Conservation (phyloP, 2,113 vertebrate species). For the Thermophis baileyi region DNA sequence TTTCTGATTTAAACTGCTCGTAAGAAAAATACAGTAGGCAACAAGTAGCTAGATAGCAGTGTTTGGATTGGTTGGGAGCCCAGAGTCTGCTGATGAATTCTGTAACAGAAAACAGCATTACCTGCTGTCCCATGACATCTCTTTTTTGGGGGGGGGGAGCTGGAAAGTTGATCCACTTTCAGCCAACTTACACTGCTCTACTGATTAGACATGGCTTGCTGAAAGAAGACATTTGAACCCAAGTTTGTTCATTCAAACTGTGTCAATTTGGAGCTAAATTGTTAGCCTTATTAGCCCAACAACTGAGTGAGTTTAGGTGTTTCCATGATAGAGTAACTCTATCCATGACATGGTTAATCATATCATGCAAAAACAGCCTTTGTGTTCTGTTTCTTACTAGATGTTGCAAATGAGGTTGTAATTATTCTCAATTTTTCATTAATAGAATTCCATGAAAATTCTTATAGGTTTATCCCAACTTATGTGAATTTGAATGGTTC, state of each 20-base stretch:
- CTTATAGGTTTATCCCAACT: not conserved
- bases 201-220: not conserved
- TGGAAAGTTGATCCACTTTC: not conserved
- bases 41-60: not conserved
- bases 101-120: not conserved
- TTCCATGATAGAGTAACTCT: not conserved
- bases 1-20: not conserved
- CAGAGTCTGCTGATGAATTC: not conserved
- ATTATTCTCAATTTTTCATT: conserved; percentile 10
- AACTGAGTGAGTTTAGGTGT: not conserved
- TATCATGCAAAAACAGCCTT: not conserved
- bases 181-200: not conserved
- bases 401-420: not conserved
- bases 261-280: not conserved
- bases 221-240: not conserved
- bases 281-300: not conserved
- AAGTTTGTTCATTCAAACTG: not conserved
- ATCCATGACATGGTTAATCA: not conserved
- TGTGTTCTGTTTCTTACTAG: not conserved
- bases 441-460: not conserved
- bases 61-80: not conserved
- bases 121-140: not conserved
- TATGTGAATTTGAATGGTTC: not conserved
- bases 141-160: too few relatives aligned
- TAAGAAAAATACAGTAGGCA: not conserved